These are phyloP conservation scores for Chrysolina haemoptera DNA, from an alignment of 2,888 invertebrate species.

Conservation along the genomic window DNA sequence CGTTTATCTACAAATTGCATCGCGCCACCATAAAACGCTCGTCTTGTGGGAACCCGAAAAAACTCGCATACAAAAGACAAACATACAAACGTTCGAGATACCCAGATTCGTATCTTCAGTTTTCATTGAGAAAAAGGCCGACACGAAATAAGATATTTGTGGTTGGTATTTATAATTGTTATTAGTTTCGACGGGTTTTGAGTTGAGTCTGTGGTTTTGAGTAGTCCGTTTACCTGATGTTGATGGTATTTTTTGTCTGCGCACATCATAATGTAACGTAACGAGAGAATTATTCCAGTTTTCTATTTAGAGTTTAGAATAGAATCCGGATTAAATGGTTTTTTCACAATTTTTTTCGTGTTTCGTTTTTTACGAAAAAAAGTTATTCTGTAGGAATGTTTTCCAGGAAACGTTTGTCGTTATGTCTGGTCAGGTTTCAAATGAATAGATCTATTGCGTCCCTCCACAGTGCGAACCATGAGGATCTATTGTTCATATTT, in stretches of 20 bases:
- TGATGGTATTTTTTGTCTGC: not conserved
- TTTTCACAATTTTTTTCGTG: no score
- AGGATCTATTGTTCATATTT: no score
- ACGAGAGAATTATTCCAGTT: not conserved
- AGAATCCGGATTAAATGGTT: no score
- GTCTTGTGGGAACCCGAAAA: constrained; percentile 40
- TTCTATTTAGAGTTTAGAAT: no score
- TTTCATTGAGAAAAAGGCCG: constrained; percentile 30
- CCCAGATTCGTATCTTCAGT: constrained; percentile 21
- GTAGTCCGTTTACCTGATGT: not conserved
- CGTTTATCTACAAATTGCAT: constrained; percentile 43
- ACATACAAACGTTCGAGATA: constrained; percentile 11
- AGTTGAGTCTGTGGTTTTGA: not conserved
- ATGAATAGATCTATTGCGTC: no score
- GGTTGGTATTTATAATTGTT: constrained; percentile 20
- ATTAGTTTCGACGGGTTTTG: constrained; percentile 13
- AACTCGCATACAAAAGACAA: constrained; percentile 12
- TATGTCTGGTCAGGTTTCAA: no score
- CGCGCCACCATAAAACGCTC: constrained; percentile 34
- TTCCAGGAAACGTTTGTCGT: no score
- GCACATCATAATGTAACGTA: not conserved
- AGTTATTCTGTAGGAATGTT: no score
- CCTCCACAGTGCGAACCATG: no score
- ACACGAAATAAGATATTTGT: constrained; percentile 31
- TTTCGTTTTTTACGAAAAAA: no score